Conservation (phyloP, 2,888 invertebrate genomes). For the Adela reaumurella region DNA sequence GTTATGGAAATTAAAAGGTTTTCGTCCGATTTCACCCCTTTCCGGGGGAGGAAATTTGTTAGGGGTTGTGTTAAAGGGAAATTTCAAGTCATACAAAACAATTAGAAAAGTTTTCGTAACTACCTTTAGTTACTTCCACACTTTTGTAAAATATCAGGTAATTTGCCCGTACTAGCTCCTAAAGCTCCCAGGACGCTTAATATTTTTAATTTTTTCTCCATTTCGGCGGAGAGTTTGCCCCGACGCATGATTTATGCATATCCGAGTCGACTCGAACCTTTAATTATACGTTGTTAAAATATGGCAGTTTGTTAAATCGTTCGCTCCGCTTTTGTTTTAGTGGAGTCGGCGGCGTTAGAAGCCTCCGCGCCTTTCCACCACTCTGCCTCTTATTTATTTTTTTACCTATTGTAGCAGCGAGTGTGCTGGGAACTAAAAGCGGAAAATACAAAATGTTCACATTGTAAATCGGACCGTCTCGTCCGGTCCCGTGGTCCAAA, state of each 20-base stretch:
- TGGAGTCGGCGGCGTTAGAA: conserved; percentile 28
- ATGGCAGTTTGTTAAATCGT: conserved; percentile 57
- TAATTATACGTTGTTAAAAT: conserved; percentile 58
- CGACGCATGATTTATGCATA: conserved; percentile 56
- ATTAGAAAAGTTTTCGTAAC: no score
- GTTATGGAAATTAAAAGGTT: no score
- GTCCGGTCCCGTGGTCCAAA: no score
- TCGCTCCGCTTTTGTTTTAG: conserved; percentile 48
- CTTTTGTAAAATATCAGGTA: no score
- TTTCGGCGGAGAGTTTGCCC: conserved; percentile 54
- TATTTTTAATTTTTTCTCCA: conserved; percentile 56
- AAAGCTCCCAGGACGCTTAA: conserved; percentile 25
- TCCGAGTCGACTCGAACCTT: conserved; percentile 52
- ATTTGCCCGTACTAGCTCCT: no score
- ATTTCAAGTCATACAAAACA: no score
- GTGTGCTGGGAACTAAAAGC: neutral
- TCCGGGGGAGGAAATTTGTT: no score
- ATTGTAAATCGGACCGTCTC: neutral
- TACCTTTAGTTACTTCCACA: no score
- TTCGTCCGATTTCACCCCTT: no score
- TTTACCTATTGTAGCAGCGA: conserved; percentile 18
- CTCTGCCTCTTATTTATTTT: conserved; percentile 19
- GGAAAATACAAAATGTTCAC: neutral
- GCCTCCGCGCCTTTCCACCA: conserved; percentile 29
- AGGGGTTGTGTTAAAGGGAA: no score